Percentiles rank a stretch among this genome's conserved stretches.
Evolutionary conservation across 30 jellyfish, hydroid and myxozoan genomes (phyloP).

Genomic region (Hydra vulgaris): DNA sequence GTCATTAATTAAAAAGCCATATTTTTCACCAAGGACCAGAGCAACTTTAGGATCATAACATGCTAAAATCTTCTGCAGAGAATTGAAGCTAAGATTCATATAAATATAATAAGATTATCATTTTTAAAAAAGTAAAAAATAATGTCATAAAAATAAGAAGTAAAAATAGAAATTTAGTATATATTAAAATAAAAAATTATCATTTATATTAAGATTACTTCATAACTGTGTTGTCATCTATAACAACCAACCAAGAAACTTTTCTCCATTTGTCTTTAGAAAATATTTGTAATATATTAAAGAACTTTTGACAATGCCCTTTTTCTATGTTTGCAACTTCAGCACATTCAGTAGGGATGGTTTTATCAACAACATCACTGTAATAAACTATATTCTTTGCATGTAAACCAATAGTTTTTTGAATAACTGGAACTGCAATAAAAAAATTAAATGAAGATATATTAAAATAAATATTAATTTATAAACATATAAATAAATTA

Average conservation of each 20-base stretch:
- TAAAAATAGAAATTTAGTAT: too few species aligned
- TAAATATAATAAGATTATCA: not conserved
- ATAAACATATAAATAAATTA: not conserved
- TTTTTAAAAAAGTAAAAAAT: too few species aligned
- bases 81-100: conserved; percentile 36
- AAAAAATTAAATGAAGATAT: too few species aligned
- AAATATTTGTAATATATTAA: conserved; percentile 31
- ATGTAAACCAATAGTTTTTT: conserved; percentile 64
- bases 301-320: conserved; percentile 88
- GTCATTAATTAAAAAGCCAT: conserved; percentile 57
- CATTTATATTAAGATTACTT: too few species aligned
- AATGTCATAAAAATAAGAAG: too few species aligned
- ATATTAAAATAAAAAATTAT: too few species aligned
- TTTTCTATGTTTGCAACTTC: conserved; percentile 77
- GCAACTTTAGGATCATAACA: conserved; percentile 76
- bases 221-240: conserved; percentile 92
- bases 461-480: too few species aligned
- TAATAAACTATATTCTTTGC: conserved; percentile 68
- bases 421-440: conserved; percentile 60
- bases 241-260: conserved; percentile 69
- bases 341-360: conserved; percentile 69
- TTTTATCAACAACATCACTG: conserved; percentile 65
- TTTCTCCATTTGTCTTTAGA: conserved; percentile 13
- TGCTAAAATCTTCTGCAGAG: conserved; percentile 58
- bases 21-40: conserved; percentile 66